Evolutionary conservation across 1,140 invertebrate genomes (phyloP).

Genomic region (Drosophila equinoxialis): DNA sequence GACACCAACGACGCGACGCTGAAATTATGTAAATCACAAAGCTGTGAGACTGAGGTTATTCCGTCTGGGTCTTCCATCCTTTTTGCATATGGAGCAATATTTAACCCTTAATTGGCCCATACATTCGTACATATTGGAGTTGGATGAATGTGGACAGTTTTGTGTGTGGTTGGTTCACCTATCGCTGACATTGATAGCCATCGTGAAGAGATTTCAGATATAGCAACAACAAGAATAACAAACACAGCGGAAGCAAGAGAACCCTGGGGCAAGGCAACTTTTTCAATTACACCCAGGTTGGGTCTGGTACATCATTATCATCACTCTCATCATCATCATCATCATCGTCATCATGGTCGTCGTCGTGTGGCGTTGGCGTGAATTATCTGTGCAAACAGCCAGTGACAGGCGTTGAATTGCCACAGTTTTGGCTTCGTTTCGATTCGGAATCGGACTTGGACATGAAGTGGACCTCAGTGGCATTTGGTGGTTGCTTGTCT

Average conservation of each 20-base stretch:
- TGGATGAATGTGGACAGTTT: conserved; percentile 36
- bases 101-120: conserved; percentile 80
- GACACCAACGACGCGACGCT: conserved; percentile 70
- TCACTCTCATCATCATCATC: neutral
- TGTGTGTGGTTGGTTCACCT: conserved; percentile 66
- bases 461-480: neutral
- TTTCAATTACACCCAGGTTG: conserved; percentile 66
- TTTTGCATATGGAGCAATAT: conserved; percentile 72
- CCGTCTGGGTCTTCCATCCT: neutral
- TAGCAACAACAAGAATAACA: conserved; percentile 7
- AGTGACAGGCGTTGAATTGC: conserved; percentile 79
- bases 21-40: conserved; percentile 78
- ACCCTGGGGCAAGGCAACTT: conserved; percentile 53
- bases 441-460: neutral
- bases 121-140: conserved; percentile 22
- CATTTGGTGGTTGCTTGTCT: conserved; percentile 23
- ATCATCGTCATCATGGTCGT: conserved; percentile 2
- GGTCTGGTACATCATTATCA: conserved; percentile 8
- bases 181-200: conserved; percentile 75
- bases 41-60: conserved; percentile 20
- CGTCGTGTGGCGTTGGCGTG: conserved; percentile 67
- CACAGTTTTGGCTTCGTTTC: conserved; percentile 41
- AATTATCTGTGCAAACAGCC: conserved; percentile 78
- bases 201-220: conserved; percentile 51
- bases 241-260: conserved; percentile 23